A percentile compares a stretch with the other conserved stretches of the same genome.
phyloP scores from a whole-genome alignment of 2,888 invertebrate genomes.

The Sabatieria punctata region DNA sequence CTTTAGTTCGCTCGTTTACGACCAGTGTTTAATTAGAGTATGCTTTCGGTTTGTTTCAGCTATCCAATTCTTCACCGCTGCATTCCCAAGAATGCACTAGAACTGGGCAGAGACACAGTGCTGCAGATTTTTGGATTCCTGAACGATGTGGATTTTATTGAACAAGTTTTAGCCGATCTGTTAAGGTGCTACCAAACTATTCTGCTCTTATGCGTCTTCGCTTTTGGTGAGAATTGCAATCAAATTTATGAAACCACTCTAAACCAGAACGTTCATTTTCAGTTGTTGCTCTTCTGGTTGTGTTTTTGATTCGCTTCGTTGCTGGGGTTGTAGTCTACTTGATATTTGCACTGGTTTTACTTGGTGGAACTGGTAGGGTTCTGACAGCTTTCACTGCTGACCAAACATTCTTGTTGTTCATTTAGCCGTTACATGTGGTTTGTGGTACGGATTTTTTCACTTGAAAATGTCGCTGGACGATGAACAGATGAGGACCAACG shows the following conservation, averaged over 20 bases:
- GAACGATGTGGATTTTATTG: slow-evolving; percentile 70
- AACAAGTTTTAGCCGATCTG: slow-evolving; percentile 69
- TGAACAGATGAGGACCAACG: background rate
- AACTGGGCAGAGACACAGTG: too few species aligned
- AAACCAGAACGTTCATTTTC: slow-evolving; percentile 33
- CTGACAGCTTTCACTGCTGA: too few species aligned
- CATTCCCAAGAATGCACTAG: slow-evolving; percentile 62
- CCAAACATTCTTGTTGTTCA: too few species aligned
- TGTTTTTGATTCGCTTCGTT: slow-evolving; percentile 62
- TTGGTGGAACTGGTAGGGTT: slow-evolving; percentile 58
- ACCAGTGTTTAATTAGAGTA: too few species aligned
- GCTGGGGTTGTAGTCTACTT: slow-evolving; percentile 70
- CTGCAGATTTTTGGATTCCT: slow-evolving; percentile 52
- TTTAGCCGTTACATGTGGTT: background rate
- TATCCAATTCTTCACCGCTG: slow-evolving; percentile 66
- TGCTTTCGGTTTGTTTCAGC: too few species aligned
- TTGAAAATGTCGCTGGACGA: background rate
- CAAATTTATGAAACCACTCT: too few species aligned
- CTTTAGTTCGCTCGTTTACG: too few species aligned
- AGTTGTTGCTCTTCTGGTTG: slow-evolving; percentile 65
- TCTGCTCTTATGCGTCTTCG: slow-evolving; percentile 55
- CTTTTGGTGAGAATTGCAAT: slow-evolving; percentile 59
- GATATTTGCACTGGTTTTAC: slow-evolving; percentile 59
- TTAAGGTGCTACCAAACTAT: slow-evolving; percentile 74
- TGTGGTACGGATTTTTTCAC: background rate